Conservation (phyloP, 2,113 vertebrate species). For the Raphicerus campestris region DNA sequence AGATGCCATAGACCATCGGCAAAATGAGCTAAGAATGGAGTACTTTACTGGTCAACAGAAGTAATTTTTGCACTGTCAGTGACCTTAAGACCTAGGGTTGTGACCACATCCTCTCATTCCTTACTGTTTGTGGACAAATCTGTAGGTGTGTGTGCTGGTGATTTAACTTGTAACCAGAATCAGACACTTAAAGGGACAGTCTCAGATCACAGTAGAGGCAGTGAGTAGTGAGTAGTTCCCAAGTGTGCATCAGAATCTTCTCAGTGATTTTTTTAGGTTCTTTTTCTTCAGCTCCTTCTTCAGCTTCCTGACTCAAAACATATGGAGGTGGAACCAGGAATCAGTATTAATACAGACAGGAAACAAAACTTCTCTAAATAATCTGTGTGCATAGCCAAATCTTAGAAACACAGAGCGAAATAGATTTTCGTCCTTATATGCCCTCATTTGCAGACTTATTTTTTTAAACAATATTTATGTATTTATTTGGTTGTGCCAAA, state of each 20-base stretch:
- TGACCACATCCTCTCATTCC: background rate
- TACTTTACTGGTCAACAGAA: background rate
- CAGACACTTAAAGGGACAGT: no score
- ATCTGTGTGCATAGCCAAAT: background rate
- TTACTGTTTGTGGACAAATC: background rate
- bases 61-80: background rate
- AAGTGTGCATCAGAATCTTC: background rate
- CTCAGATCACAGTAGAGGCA: background rate
- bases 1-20: background rate
- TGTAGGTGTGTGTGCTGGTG: background rate
- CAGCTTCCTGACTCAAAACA: background rate
- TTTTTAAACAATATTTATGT: background rate
- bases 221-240: background rate
- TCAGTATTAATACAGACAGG: background rate
- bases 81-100: background rate
- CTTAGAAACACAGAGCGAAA: background rate
- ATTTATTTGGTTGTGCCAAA: background rate
- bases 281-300: background rate
- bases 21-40: background rate
- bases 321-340: background rate
- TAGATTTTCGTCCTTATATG: background rate
- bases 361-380: background rate
- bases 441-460: accelerated
- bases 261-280: background rate
- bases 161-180: background rate